Percentiles rank a stretch among this genome's conserved stretches.
phyloP scores from a whole-genome alignment of 2,113 vertebrate species.

The Lutjanus erythropterus region DNA sequence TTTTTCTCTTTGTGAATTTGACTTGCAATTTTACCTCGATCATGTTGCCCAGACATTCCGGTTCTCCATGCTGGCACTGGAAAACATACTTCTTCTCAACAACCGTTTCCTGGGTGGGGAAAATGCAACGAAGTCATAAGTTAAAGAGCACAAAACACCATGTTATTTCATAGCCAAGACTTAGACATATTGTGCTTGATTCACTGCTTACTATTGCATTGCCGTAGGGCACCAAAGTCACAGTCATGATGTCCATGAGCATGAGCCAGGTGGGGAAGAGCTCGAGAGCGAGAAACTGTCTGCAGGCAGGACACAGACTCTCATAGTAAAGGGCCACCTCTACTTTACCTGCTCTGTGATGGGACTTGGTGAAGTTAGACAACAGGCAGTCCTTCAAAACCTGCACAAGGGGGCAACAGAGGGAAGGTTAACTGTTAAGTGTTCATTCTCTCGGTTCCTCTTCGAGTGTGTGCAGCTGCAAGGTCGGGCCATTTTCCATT shows the following conservation, averaged over 20 bases:
- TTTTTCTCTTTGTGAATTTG: not conserved
- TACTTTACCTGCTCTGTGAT: not conserved
- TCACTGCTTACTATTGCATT: slow-evolving; percentile 87
- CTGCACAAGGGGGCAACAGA: slow-evolving; percentile 64
- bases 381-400: slow-evolving; percentile 76
- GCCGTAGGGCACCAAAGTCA: slow-evolving; percentile 92
- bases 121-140: not conserved
- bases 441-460: not conserved
- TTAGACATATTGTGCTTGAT: not conserved
- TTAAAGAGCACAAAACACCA: not conserved
- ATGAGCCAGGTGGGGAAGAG: slow-evolving; percentile 89
- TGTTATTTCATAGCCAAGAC: not conserved
- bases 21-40: slow-evolving; percentile 87
- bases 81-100: slow-evolving; percentile 84
- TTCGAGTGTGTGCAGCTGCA: not conserved
- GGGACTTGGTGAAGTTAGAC: slow-evolving; percentile 64
- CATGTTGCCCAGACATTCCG: slow-evolving; percentile 93
- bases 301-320: slow-evolving; percentile 89
- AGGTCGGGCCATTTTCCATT: not conserved
- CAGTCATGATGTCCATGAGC: slow-evolving; percentile 81
- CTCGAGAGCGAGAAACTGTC: slow-evolving; percentile 70
- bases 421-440: not conserved
- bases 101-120: slow-evolving; percentile 84
- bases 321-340: slow-evolving; percentile 90
- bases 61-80: slow-evolving; percentile 91